phyloP scores from a whole-genome alignment of 2,888 invertebrate species.

The Harpalus rubripes region DNA sequence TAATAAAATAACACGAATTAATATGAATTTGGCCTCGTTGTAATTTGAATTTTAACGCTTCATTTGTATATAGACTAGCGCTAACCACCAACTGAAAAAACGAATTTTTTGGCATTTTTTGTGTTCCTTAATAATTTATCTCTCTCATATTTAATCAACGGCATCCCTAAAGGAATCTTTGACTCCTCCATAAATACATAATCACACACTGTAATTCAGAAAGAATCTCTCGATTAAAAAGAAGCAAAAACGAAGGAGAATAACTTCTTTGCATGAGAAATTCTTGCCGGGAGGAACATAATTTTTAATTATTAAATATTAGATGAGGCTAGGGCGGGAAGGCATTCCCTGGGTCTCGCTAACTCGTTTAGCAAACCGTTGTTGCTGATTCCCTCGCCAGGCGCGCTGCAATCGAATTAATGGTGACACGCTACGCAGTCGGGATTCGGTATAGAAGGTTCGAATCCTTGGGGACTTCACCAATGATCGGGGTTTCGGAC shows the following conservation, averaged over 20 bases:
- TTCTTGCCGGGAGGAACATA: conserved; percentile 70
- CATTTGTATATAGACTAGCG: too few species aligned
- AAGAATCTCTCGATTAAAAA: conserved; percentile 51
- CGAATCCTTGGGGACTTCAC: conserved; percentile 24
- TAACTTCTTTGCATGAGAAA: conserved; percentile 68
- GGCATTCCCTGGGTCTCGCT: conserved; percentile 68
- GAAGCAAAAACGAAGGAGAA: conserved; percentile 37
- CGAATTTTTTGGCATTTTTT: too few species aligned
- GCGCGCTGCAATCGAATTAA: conserved; percentile 71
- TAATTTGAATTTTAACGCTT: too few species aligned
- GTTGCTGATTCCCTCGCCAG: conserved; percentile 64
- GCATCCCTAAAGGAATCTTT: conserved; percentile 38
- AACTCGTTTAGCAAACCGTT: conserved; percentile 75
- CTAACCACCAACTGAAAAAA: too few species aligned
- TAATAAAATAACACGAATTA: too few species aligned
- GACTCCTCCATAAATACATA: conserved; percentile 28
- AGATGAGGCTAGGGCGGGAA: conserved; percentile 68
- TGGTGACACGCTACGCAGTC: conserved; percentile 63
- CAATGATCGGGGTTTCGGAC: conserved; percentile 34
- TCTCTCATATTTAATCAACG: conserved; percentile 33
- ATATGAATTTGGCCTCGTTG: too few species aligned
- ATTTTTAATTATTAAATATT: conserved; percentile 73
- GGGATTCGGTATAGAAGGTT: conserved; percentile 7
- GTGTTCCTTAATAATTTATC: background rate
- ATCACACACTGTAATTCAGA: conserved; percentile 26